Conservation (phyloP, 2,113 vertebrate species). For the Chrysemys picta region DNA sequence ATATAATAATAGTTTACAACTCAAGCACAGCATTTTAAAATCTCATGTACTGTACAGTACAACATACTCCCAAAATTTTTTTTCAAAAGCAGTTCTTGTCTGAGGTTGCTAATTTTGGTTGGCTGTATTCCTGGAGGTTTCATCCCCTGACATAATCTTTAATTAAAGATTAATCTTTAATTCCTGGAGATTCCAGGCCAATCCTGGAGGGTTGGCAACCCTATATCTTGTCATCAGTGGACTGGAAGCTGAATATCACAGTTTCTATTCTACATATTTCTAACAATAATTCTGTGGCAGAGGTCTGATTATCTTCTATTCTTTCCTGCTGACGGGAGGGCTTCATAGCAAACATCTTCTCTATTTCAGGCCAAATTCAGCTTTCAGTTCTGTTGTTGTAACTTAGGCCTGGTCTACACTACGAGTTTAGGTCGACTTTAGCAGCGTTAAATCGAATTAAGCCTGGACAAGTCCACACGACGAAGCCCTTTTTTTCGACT, state of each 20-base stretch:
- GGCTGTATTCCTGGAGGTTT: no score
- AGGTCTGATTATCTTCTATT: background rate
- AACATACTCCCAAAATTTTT: background rate
- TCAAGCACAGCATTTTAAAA: background rate
- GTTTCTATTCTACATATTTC: background rate
- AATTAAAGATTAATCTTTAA: no score
- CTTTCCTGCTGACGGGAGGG: background rate
- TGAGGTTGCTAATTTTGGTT: no score
- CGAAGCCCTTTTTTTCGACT: no score
- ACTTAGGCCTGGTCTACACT: background rate
- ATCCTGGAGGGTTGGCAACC: no score
- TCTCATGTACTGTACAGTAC: background rate
- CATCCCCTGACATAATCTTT: no score
- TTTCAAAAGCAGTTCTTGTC: background rate
- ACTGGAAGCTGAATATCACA: background rate
- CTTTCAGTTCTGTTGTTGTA: background rate
- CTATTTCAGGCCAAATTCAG: background rate
- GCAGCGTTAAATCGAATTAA: no score
- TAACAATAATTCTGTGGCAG: background rate
- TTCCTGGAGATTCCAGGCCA: no score
- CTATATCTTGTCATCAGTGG: fast-evolving
- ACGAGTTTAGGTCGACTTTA: no score
- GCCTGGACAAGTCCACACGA: no score
- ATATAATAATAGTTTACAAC: background rate
- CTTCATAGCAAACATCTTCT: background rate